Evolutionary conservation across 2,797 vertebrate genomes (phyloP), one percentile per base, ranked within the genome.

Genomic region (Tadarida brasiliensis): DNA sequence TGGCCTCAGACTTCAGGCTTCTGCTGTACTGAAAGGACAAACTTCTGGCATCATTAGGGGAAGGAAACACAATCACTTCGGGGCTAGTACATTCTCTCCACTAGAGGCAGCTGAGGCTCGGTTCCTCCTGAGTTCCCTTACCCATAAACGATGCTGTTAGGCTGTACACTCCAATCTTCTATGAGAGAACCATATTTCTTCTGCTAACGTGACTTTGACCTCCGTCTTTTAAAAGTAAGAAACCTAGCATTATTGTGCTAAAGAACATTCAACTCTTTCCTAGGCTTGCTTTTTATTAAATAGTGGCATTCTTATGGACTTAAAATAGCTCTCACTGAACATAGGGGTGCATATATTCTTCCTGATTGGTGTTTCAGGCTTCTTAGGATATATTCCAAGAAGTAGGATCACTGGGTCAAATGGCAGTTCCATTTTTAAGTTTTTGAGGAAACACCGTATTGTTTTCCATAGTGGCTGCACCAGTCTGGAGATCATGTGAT

Each of bases 221-320:
- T 68, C 61, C 78, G 57, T 87, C 2, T 93, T 94, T 87, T 33
- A 5, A 82, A 88, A 94, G 51, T 63, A 63, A 56, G 44, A 57
- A 96, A 65, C 15, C 15, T 57, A 54, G 20, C 33, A 78, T 74
- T 77, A 51, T 11, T 74, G 59, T 11, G 30, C 28, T 91, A 73
- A 68, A 63, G 26, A 92, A 47, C n/a, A 74, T 70, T 63, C 15
- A 63, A 1, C 24, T 80, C 47, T 51, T 87, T 81, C n/a, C 56
- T 61, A 24, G 86, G 24, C 74, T 19, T 88, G 39, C 17, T 93
- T 74, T 74, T 81, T 26, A 33, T 51, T 81, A 70, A 59, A 35
- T 15, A 61, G 22, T 10, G 12, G 11, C 3, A 51, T 12, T 33
- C 3, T 49, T 1, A 33, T 39, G n/a, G 10, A 28, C n/a, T 65